Base-by-base conservation (phyloP, 2,113 vertebrate genomes). In the Lichenostomus cassidix region DNA sequence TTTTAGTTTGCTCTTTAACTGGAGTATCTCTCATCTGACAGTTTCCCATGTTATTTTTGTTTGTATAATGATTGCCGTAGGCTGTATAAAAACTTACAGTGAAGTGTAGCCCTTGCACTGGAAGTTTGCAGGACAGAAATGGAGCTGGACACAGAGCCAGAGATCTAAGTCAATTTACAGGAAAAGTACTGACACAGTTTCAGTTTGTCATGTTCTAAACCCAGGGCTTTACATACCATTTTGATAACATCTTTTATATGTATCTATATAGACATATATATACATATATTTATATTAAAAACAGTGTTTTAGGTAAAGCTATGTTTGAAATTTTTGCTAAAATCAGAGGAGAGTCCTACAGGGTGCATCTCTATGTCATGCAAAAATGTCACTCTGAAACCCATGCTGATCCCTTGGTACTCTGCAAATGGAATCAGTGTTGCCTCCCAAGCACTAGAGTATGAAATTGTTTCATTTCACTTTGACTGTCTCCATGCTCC, bases 11-110 rank as follows among this genome's bases (percentile, higher is more conserved):
- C 28, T 93, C 64, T 85, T 92, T 90, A 83, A 71, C 79, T 63
- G 73, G 47, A 56, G 15, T 95, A 69, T 89, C 64, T 93, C 64
- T 94, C 94, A 93, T 94, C 86, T 92, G 88, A 94, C 73, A 58
- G 55, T 92, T 96, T 95, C 87, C 71, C 87, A 75, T 90, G 82
- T 93, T 86, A 87, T 77, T 93, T 88, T 87, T 92, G 71, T 90
- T 94, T 94, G 73, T 68, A 60, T 92, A 93, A 71, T 60, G 92
- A 94, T 92, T 64, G 46, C 56, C 56, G 22, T n/a, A 25, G 69
- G 71, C 79, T 95, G 79, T 93, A 41, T 95, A 81, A 39, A 94
- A 82, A 82, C 71, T 55, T 44, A 73, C 10, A 64, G 14, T 33
- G 49, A 83, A 60, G 44, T 70, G 31, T 83, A 71, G 73, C 37